These are phyloP conservation scores for Ctenosaura bakeri DNA, from an alignment of 2,797 vertebrate genomes.

Conservation along the genomic window DNA sequence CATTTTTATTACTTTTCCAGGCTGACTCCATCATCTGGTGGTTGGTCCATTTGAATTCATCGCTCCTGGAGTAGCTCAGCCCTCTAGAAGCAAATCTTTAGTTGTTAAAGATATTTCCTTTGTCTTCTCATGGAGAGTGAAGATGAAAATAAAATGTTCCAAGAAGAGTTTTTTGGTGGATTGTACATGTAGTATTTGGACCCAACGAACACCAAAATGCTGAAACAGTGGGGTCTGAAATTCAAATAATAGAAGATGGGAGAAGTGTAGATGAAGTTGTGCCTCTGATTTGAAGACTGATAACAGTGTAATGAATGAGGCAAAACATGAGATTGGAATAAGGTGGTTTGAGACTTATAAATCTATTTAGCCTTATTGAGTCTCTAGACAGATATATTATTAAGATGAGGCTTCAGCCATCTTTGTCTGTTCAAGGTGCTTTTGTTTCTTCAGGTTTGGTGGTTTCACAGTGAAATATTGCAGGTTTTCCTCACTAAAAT, in stretches of 20 bases:
- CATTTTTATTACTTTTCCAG: no score
- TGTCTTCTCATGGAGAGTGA: no score
- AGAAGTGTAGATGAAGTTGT: neutral
- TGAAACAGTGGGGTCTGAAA: no score
- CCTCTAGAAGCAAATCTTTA: no score
- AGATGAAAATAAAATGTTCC: no score
- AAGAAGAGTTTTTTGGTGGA: no score
- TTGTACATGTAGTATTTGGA: no score
- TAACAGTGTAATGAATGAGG: neutral
- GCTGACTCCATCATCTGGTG: no score
- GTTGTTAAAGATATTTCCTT: no score
- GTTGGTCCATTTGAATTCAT: no score
- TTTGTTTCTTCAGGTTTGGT: neutral
- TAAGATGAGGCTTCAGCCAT: neutral
- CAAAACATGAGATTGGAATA: neutral
- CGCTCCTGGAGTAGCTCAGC: no score
- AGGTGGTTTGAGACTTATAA: neutral
- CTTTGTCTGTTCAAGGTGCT: neutral
- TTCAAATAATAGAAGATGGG: neutral
- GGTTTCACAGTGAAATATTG: constrained; percentile 13
- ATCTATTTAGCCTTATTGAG: neutral
- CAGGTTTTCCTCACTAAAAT: constrained; percentile 13
- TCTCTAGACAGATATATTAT: neutral
- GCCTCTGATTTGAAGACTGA: neutral
- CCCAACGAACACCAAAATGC: no score